phyloP scores from a whole-genome alignment of 2,113 vertebrate genomes.

The Muntiacus reevesi region DNA sequence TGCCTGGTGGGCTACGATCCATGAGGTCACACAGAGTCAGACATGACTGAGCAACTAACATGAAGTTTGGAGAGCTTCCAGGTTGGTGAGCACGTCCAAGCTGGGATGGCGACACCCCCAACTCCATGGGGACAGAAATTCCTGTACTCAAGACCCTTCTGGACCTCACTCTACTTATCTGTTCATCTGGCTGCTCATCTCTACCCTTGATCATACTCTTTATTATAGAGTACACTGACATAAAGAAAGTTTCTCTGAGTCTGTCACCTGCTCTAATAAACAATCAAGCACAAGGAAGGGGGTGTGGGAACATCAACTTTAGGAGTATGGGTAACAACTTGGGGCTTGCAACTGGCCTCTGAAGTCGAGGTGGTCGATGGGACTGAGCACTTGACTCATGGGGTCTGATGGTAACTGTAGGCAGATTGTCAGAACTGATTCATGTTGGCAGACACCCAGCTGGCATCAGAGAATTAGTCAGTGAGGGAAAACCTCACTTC shows the following conservation, averaged over 20 bases:
- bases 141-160: accelerated
- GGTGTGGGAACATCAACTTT: background rate
- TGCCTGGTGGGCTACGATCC: background rate
- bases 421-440: background rate
- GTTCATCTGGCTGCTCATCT: background rate
- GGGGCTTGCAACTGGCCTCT: background rate
- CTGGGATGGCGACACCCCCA: background rate
- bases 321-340: background rate
- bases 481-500: background rate
- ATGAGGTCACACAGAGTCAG: background rate
- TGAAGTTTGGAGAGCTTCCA: background rate
- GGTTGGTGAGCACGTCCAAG: background rate
- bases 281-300: background rate
- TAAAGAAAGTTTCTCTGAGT: background rate
- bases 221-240: background rate
- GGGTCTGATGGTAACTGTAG: background rate
- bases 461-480: background rate
- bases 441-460: no score
- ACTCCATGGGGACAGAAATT: background rate
- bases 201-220: background rate
- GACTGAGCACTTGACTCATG: background rate
- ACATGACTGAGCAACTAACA: background rate
- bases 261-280: background rate
- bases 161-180: background rate
- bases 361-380: background rate